A percentile compares a stretch with the other conserved stretches of the same genome.
Evolutionary conservation across 2,797 vertebrate genomes (phyloP).

Genomic region (Pipistrellus nathusii): DNA sequence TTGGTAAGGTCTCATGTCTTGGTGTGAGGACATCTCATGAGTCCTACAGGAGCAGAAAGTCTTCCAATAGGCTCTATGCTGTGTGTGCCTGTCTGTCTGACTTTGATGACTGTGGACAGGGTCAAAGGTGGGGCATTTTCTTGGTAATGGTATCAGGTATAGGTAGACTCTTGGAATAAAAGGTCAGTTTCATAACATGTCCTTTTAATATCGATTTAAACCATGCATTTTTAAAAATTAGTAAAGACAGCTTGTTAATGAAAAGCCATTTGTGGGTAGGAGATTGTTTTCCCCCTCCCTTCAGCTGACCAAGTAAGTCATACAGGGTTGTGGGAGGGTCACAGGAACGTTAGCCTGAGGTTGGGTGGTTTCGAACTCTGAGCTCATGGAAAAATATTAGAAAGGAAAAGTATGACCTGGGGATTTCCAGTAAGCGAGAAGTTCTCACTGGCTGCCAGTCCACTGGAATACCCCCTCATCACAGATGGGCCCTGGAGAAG

Average conservation of each 20-base stretch:
- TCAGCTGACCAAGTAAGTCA: not conserved
- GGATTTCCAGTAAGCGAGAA: constrained; percentile 81
- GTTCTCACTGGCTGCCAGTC: constrained; percentile 74
- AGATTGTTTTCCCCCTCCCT: not conserved
- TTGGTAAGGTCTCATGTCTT: fast-evolving
- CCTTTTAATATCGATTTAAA: not conserved
- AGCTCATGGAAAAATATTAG: constrained; percentile 59
- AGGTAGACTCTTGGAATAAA: not conserved
- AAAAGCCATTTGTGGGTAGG: not conserved
- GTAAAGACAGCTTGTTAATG: not conserved
- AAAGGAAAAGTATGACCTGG: constrained; percentile 83
- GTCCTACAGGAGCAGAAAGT: fast-evolving
- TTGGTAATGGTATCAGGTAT: fast-evolving
- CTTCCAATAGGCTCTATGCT: fast-evolving
- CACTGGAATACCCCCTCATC: constrained; percentile 72
- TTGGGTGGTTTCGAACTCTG: constrained; percentile 67
- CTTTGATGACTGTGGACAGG: not conserved
- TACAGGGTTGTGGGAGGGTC: not conserved
- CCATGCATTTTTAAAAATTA: too few relatives aligned
- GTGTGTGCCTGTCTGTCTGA: fast-evolving
- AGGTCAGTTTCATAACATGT: not conserved
- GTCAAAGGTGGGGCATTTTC: fast-evolving
- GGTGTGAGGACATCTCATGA: not conserved
- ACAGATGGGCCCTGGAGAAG: not conserved
- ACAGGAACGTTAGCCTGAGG: constrained; percentile 1